Base-by-base conservation (phyloP, 30 jellyfish, hydroid and myxozoan species). In the Pelagia noctiluca region DNA sequence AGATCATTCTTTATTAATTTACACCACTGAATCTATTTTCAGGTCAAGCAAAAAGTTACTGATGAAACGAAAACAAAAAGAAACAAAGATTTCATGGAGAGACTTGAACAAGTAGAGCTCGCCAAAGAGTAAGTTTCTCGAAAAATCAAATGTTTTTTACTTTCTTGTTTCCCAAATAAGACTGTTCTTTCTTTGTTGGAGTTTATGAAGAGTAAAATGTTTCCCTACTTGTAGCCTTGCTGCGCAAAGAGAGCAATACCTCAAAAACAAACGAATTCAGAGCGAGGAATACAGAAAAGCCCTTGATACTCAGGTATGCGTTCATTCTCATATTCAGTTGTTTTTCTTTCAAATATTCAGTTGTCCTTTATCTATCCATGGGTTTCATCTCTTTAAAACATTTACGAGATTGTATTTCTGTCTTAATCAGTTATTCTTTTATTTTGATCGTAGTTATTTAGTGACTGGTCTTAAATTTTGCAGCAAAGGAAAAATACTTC, bases 201-300 rank as follows among this genome's bases (percentile, higher is more conserved):
- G n/a, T n/a, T n/a, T n/a, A n/a, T n/a, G n/a, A n/a, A n/a, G n/a
- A n/a, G n/a, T n/a, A n/a, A n/a, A n/a, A 2, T 21, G 28, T 67
- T 26, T 12, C 36, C 21, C 54, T 29, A 12, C 26, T 0, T 36
- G n/a, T 50, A 91, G 98, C 64, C 92, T 91, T 4, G 96, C 96
- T 32, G 81, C 79, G 16, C 97, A 93, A 93, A 74, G 97, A 64
- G 92, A 83, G 53, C 97, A 93, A 49, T 87, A 87, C 63, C 35
- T 82, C 28, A 66, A 74, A 82, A 88, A 71, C 71, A 93, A 93
- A 48, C 65, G 88, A 62, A 67, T 82, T 2, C 95, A 93, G 52
- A 78, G 95, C 34, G 99, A 93, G 25, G 97, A 93, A 82, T 93
- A 93, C 67, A 86, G 91, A 30, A 93, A 77, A 34, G 97, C 99